Conservation (phyloP, 2,113 vertebrate species). For the Antechinus stuartii region DNA sequence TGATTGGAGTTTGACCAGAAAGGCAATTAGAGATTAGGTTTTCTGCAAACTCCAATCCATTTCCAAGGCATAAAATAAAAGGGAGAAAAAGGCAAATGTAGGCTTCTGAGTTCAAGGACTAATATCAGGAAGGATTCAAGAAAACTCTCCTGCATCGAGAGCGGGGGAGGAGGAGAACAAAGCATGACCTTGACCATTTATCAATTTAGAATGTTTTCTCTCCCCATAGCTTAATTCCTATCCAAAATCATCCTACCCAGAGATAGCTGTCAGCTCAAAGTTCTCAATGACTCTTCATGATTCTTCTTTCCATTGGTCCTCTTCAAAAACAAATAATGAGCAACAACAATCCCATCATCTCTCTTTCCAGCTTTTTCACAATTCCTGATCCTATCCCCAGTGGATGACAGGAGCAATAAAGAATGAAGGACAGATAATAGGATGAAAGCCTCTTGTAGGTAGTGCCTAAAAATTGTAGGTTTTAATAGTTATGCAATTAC, state of each 20-base stretch:
- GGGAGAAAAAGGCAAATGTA: not conserved
- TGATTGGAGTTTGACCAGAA: conserved; percentile 47
- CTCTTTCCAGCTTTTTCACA: not conserved
- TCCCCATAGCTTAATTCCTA: not conserved
- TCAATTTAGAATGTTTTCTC: not conserved
- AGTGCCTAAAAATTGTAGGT: not conserved
- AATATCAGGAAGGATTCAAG: not conserved
- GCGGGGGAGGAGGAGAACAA: not conserved
- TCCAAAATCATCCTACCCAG: not conserved
- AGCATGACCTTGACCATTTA: not conserved
- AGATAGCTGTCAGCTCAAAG: not conserved
- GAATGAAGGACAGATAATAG: not conserved
- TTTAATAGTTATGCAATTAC: not conserved
- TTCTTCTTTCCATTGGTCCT: not conserved
- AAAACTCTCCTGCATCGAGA: rapidly evolving
- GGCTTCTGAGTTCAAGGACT: no score
- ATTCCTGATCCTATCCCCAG: not conserved
- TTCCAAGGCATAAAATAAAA: not conserved
- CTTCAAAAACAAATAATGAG: not conserved
- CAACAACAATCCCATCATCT: not conserved
- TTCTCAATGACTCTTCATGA: not conserved
- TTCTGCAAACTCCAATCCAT: conserved; percentile 44
- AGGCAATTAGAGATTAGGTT: conserved; percentile 55
- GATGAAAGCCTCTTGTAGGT: not conserved
- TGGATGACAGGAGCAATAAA: not conserved